Base-by-base conservation (phyloP, 2,113 vertebrate species). In the Tetrao urogallus region DNA sequence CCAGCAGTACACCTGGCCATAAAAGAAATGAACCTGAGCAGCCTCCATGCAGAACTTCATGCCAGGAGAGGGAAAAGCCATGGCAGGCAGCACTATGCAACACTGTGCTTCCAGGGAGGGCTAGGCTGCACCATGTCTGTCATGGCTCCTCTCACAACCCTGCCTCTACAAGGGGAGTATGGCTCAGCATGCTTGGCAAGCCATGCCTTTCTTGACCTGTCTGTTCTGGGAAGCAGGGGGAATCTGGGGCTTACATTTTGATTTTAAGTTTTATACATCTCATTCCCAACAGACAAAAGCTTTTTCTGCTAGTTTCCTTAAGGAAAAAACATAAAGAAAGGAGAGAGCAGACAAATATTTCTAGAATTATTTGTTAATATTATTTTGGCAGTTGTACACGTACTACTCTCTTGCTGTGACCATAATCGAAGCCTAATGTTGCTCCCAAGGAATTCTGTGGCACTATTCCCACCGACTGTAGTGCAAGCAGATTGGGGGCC, bases 341-440 rank as follows among this genome's bases (percentile, higher is more conserved):
- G 28, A 93, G 90, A 66, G 73, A 9, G 52, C 60, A 60, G 84
- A 64, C 50, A 82, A 91, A 74, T 69, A 89, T 92, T 91, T 89
- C 77, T 61, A 83, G 79, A 86, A 86, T 89, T 95, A 94, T 96
- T 93, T 94, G 94, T 91, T 93, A 88, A 95, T 93, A 91, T 86
- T 96, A 32, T 95, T 93, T 82, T 96, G 93, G 94, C 96, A 93
- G 61, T 69, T 83, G 63, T 63, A 61, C 52, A 25, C 38, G 28
- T 71, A 82, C 76, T 82, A 88, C 84, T 92, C 94, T 96, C 94
- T 94, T 93, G 89, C 92, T 96, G 93, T 78, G 95, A 91, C 87
- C 89, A 86, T 91, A 96, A 95, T 94, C 89, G 34, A 94, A 95
- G 96, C 88, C 90, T 92, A 96, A 92, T 95, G 91, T 54, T 91